Evolutionary conservation across 2,113 vertebrate species (phyloP), one percentile per base, ranked within the genome.

Genomic region (Loxodonta africana): DNA sequence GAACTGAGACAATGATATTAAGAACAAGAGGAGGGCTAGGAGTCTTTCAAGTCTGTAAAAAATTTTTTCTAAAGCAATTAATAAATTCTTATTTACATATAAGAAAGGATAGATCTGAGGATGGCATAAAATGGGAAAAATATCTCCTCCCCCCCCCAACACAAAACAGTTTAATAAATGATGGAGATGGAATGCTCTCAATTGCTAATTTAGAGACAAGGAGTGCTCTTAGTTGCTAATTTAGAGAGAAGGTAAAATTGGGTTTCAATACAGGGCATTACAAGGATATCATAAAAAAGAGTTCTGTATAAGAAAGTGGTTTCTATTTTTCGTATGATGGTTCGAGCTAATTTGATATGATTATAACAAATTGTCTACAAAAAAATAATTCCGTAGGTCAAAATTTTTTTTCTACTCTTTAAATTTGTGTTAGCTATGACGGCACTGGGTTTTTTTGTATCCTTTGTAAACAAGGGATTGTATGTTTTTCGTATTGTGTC

Each of bases 201-300:
- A 90, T 69, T 90, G 12, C 21, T 94, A 82, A 88, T 82, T 73
- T 46, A 94, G 17, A 63, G 44, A 44, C 15, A 51, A 78, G 28
- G 37, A 91, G 48, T 89, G 63, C 85, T 81, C 26, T 90, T 94
- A 90, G 87, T 69, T 90, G 12, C 21, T 94, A 82, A 88, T 82
- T 73, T 46, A 94, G 17, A 63, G 44, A 44, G 21, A 53, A 80
- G 23, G 21, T 51, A 88, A 92, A 96, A 63, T 8, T 65, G 48
- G 46, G 14, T 88, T 77, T 92, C n/a, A 96, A 74, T 30, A 83
- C 30, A 93, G 17, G 33, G 41, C 9, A 65, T 94, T 84, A 81
- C 17, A 94, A 92, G n/a, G 86, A 83, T 44, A 82, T 89, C 20
- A 18, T 69, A 89, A 95, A 91, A 53, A 85, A 93, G 28, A 85